phyloP scores from a whole-genome alignment of 2,797 vertebrate genomes.

The Chromobotia macracanthus region DNA sequence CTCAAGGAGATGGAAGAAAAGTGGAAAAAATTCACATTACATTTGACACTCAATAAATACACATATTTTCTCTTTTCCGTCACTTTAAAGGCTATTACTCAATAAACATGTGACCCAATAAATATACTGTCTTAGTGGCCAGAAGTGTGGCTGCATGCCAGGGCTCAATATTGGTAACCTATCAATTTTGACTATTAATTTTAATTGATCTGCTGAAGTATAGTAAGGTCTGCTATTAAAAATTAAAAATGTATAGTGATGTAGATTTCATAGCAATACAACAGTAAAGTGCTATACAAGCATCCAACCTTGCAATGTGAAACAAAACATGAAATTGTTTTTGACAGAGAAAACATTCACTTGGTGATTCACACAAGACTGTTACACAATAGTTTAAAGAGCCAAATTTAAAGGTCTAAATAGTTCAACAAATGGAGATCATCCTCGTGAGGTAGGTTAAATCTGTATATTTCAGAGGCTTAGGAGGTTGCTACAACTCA shows the following conservation, averaged over 20 bases:
- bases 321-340: not conserved
- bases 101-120: slow-evolving; percentile 4
- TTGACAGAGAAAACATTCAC: not conserved
- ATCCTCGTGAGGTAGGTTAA: slow-evolving; percentile 60
- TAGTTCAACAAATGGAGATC: slow-evolving; percentile 9
- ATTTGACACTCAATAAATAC: slow-evolving; percentile 15
- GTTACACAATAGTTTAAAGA: slow-evolving; percentile 11
- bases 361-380: not conserved
- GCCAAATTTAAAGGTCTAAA: slow-evolving; percentile 4
- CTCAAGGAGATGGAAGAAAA: slow-evolving; percentile 31
- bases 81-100: not conserved
- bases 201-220: not conserved
- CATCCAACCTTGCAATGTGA: not conserved
- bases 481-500: slow-evolving; percentile 68
- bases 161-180: not conserved
- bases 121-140: slow-evolving; percentile 3
- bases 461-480: slow-evolving; percentile 47
- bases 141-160: slow-evolving; percentile 11
- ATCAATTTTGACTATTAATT: not conserved
- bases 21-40: not conserved
- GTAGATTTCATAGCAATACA: no score
- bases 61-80: not conserved
- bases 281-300: no score
- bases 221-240: no score
- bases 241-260: not conserved